Conservation (phyloP, 2,888 invertebrate species). For the Priocnemis perturbator region DNA sequence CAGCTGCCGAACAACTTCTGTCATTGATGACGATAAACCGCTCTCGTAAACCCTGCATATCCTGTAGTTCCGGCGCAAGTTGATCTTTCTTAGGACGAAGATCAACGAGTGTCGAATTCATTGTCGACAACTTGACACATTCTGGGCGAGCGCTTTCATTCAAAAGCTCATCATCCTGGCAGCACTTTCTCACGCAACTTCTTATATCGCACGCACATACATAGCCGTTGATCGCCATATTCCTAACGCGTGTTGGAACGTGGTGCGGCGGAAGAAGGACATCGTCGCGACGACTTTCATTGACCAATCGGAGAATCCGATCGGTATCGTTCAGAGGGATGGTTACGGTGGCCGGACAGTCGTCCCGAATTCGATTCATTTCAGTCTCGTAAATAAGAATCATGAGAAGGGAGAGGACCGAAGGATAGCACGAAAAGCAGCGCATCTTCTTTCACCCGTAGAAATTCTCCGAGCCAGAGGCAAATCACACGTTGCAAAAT, state of each 20-base stretch:
- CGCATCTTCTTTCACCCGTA: no score
- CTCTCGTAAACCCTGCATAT: constrained; percentile 14
- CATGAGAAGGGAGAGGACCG: no score
- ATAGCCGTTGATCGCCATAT: no score
- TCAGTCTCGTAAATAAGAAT: not conserved
- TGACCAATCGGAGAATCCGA: constrained; percentile 16
- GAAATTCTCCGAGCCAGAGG: no score
- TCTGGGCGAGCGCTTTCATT: not conserved
- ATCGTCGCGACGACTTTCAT: constrained; percentile 53
- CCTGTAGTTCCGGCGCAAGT: constrained; percentile 26
- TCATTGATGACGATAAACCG: constrained; percentile 52
- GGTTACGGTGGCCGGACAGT: constrained; percentile 27
- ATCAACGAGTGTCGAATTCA: not conserved
- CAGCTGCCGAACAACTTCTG: constrained; percentile 42
- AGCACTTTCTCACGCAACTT: constrained; percentile 69
- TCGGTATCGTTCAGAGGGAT: constrained; percentile 19
- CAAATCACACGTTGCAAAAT: no score
- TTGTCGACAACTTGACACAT: not conserved
- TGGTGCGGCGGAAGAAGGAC: not conserved
- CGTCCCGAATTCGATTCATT: constrained; percentile 1
- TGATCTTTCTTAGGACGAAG: constrained; percentile 21
- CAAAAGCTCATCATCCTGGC: constrained; percentile 50
- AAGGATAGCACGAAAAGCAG: no score
- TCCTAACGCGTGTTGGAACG: no score
- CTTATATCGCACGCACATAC: constrained; percentile 48